phyloP scores from a whole-genome alignment of 2,797 vertebrate species.

The Anguilla megastoma region DNA sequence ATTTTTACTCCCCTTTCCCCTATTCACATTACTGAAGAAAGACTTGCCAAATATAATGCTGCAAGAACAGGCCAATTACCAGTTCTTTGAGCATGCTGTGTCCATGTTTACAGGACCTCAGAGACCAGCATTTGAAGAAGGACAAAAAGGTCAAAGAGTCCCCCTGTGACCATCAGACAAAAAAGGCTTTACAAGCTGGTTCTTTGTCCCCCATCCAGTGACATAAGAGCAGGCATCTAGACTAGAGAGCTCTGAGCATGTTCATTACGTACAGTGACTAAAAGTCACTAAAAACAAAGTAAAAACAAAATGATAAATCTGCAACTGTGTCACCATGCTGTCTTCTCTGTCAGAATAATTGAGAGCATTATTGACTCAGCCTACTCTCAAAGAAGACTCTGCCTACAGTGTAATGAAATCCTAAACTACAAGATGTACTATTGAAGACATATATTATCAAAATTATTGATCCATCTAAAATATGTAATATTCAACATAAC shows the following conservation, averaged over 20 bases:
- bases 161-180: background rate
- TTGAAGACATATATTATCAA: background rate
- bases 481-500: background rate
- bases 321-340: background rate
- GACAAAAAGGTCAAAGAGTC: constrained; percentile 14
- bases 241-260: background rate
- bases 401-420: background rate
- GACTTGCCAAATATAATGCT: background rate
- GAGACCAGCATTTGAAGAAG: background rate
- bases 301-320: background rate
- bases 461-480: background rate
- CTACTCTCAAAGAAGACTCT: background rate
- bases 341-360: background rate
- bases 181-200: background rate
- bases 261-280: background rate
- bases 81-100: background rate
- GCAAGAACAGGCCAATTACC: background rate
- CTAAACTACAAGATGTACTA: background rate
- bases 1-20: background rate
- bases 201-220: too few relatives aligned
- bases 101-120: background rate
- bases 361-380: background rate
- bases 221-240: constrained; percentile 1
- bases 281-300: background rate
- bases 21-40: background rate